Evolutionary conservation across 2,797 vertebrate species (phyloP), one percentile per base, ranked within the genome.

Genomic region (Danio tinwini): DNA sequence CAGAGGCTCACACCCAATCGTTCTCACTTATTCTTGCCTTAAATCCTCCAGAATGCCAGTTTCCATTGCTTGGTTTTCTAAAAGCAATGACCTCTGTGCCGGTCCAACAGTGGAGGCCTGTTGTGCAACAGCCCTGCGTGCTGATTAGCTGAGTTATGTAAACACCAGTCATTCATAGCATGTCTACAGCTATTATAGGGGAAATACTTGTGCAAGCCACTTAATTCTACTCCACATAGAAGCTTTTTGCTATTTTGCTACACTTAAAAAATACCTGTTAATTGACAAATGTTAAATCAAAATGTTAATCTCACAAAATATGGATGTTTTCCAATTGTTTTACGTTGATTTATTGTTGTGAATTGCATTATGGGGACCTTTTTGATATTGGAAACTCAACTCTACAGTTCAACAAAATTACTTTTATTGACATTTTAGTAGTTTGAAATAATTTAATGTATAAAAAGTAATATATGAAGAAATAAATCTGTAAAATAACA

Each of bases 61-160:
- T 17, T 70, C 17, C 44, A 21, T n/a, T 58, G 19, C 9, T 45
- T 76, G 45, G 49, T 9, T 59, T 12, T 2, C 37, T 58, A 19
- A 47, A 49, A 75, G 58, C 37, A 71, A 42, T 83, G 76, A 71
- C 71, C 64, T n/a, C 12, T 78, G 56, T 45, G 63, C 52, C 63
- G 69, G 50, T 80, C 40, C 62, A 37, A 56, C 49, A n/a, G 52
- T 39, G 52, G 17, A 53, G 1, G 6, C 13, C 65, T 55, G 53
- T 84, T 80, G 76, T 85, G 74, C 61, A 74, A 65, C 77, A 72
- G 40, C 72, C 47, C 62, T 61, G 75, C 65, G 81, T 81, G 50
- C 65, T 75, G 76, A 85, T 83, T 80, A 82, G 69, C 80, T 71
- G 68, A 73, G 52, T 86, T 82, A 76, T 76, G 77, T 80, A 86